phyloP scores from a whole-genome alignment of 1,140 invertebrate genomes.

The Caerostris extrusa region DNA sequence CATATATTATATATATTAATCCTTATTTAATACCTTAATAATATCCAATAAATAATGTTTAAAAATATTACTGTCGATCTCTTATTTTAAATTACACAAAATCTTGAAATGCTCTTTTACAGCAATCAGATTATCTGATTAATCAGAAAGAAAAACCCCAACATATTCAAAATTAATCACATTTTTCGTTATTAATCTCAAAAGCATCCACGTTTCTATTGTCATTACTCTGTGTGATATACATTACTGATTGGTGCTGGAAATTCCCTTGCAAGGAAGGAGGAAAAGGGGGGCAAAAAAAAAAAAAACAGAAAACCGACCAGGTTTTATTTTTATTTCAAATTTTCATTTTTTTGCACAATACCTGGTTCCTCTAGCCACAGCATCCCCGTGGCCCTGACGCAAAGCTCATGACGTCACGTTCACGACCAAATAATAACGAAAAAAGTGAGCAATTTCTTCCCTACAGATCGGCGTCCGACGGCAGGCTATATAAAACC shows the following conservation, averaged over 20 bases:
- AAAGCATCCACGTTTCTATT: not conserved
- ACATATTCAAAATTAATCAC: not conserved
- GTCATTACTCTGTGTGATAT: not conserved
- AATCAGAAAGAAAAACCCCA: not conserved
- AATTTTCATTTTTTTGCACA: not conserved
- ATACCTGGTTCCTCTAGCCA: slow-evolving; percentile 34
- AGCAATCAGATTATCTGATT: not conserved
- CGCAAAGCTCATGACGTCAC: slow-evolving; percentile 20
- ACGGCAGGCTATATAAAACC: slow-evolving; percentile 68
- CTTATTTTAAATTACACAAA: no score
- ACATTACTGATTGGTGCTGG: slow-evolving; percentile 14
- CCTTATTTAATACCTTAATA: no score
- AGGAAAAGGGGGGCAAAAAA: slow-evolving; percentile 40
- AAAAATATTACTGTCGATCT: no score
- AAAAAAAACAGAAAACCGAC: not conserved
- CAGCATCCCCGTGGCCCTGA: slow-evolving; percentile 29
- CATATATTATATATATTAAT: no score
- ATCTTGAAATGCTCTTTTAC: no score
- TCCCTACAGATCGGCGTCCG: not conserved
- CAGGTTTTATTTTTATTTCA: not conserved
- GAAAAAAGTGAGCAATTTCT: not conserved
- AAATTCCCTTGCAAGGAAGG: slow-evolving; percentile 36
- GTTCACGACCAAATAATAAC: not conserved
- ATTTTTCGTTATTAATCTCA: not conserved
- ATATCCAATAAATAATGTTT: no score